These are phyloP conservation scores for Neodiprion lecontei DNA, from an alignment of 1,140 invertebrate genomes.

Conservation along the genomic window DNA sequence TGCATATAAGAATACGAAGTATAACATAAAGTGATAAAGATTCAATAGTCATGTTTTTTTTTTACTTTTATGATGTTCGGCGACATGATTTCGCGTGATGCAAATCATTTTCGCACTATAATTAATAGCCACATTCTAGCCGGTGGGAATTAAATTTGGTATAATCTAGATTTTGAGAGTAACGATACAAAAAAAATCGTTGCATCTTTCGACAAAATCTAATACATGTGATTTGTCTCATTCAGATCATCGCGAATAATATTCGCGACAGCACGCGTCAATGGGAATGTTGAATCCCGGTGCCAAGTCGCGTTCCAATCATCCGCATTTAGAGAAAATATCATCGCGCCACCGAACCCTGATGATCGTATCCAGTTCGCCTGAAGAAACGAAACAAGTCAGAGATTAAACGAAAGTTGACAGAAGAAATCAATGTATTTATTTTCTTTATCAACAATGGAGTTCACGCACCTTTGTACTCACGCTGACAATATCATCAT, in stretches of 20 bases:
- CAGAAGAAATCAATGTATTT: conserved; percentile 16
- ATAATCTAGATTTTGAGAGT: too few relatives aligned
- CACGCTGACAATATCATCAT: conserved; percentile 80
- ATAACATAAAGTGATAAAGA: too few relatives aligned
- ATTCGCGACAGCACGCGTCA: conserved; percentile 37
- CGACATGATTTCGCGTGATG: too few relatives aligned
- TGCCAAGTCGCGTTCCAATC: conserved; percentile 65
- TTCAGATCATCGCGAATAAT: not conserved
- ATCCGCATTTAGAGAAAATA: conserved; percentile 78
- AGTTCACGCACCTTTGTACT: conserved; percentile 68
- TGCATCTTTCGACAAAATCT: too few relatives aligned
- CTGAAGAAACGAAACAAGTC: conserved; percentile 46
- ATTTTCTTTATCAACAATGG: conserved; percentile 21
- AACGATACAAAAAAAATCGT: too few relatives aligned
- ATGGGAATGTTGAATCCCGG: conserved; percentile 47
- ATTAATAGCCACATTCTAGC: too few relatives aligned
- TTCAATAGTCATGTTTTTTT: too few relatives aligned
- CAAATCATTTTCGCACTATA: too few relatives aligned
- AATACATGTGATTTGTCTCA: too few relatives aligned
- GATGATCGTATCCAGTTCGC: conserved; percentile 69
- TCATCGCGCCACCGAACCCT: conserved; percentile 76
- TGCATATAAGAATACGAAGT: too few relatives aligned
- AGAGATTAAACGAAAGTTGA: conserved; percentile 33
- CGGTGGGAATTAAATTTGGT: too few relatives aligned
- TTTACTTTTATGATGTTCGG: too few relatives aligned